These are phyloP conservation scores for Brenthis hecate DNA, from an alignment of 2,888 invertebrate species.

Conservation along the genomic window DNA sequence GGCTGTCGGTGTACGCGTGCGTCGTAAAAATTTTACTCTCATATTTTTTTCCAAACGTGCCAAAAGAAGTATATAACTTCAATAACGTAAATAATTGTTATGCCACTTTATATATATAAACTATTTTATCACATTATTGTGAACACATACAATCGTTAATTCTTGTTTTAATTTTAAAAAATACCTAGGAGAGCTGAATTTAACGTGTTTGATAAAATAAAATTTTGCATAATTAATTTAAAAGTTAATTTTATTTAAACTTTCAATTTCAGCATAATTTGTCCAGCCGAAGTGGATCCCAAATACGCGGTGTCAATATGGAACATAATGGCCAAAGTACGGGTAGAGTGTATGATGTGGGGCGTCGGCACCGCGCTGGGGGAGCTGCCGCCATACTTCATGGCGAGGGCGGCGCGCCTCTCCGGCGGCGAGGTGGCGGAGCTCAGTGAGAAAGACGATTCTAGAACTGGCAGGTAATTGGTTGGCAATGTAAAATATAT, in stretches of 20 bases:
- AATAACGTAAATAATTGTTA: too few relatives aligned
- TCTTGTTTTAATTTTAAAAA: too few relatives aligned
- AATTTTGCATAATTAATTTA: too few relatives aligned
- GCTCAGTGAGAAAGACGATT: slow-evolving; percentile 56
- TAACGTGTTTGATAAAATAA: too few relatives aligned
- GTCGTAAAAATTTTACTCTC: too few relatives aligned
- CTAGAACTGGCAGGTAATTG: slow-evolving; percentile 54
- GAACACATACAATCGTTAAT: too few relatives aligned
- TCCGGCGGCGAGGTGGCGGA: slow-evolving; percentile 74
- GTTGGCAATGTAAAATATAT: neutral
- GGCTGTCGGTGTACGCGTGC: too few relatives aligned
- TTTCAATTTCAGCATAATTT: slow-evolving; percentile 88
- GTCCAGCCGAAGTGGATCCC: slow-evolving; percentile 88
- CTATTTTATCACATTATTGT: too few relatives aligned
- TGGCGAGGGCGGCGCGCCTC: slow-evolving; percentile 96
- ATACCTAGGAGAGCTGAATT: too few relatives aligned
- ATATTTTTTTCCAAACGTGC: too few relatives aligned
- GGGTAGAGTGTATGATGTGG: slow-evolving; percentile 99
- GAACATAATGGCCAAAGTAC: slow-evolving; percentile 96
- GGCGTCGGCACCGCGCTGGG: slow-evolving; percentile 99
- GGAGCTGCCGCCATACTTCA: slow-evolving; percentile 99
- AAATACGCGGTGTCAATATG: slow-evolving; percentile 89
- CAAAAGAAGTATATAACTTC: too few relatives aligned
- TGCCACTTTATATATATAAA: too few relatives aligned
- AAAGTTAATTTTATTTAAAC: neutral